Percentiles rank a stretch among this genome's conserved stretches.
These are phyloP conservation scores for Oryctes rhinoceros DNA, from an alignment of 1,140 invertebrate genomes.

Conservation along the genomic window DNA sequence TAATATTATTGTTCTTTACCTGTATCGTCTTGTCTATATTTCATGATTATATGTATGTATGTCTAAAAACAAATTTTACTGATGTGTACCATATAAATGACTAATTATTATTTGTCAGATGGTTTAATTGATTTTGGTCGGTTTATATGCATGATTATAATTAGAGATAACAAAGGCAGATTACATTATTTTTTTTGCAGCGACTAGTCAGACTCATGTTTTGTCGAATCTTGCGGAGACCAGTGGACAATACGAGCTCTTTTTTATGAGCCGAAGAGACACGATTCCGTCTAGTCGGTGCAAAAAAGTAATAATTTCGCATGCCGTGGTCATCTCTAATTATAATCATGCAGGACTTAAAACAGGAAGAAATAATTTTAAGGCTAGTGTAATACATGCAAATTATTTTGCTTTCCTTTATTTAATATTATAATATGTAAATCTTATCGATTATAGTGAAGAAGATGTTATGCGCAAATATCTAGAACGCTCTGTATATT, in stretches of 20 bases:
- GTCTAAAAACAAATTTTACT: background rate
- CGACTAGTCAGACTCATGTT: no score
- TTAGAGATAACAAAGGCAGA: background rate
- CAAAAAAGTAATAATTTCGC: no score
- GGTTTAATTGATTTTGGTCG: background rate
- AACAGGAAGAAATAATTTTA: conserved; percentile 11
- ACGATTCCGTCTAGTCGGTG: no score
- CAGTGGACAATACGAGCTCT: no score
- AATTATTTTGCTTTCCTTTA: conserved; percentile 3
- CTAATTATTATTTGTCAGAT: background rate
- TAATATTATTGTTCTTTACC: conserved; percentile 1
- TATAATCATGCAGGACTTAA: background rate
- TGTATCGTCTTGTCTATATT: background rate
- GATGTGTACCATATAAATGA: background rate
- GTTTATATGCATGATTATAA: background rate
- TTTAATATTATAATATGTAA: background rate
- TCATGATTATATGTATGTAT: background rate
- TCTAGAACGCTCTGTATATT: no score
- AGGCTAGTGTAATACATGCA: conserved; percentile 17
- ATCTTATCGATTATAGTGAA: background rate
- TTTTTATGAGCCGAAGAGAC: no score
- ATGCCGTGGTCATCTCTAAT: no score
- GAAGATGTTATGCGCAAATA: background rate
- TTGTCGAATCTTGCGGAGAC: no score
- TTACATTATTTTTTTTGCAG: no score